These are phyloP conservation scores for Argyrosomus regius DNA, from an alignment of 2,797 vertebrate species.

Conservation along the genomic window DNA sequence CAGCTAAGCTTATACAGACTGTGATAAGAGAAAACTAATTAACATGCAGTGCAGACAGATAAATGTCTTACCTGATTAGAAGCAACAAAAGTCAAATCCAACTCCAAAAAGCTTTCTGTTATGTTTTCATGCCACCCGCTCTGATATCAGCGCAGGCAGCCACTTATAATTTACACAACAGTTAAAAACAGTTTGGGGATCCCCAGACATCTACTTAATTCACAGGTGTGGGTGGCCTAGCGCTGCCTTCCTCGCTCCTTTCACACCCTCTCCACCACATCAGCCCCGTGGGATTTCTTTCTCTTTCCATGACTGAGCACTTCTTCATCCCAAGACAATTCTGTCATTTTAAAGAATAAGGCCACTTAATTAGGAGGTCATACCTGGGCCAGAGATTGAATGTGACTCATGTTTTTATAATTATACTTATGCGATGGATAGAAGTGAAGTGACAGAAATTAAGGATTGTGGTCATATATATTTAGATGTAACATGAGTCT, in stretches of 20 bases:
- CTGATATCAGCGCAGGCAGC: background rate
- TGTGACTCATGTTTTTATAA: slow-evolving; percentile 43
- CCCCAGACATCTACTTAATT: slow-evolving; percentile 38
- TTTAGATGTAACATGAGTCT: background rate
- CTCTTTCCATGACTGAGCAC: slow-evolving; percentile 66
- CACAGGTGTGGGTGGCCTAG: slow-evolving; percentile 37
- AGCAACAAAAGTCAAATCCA: slow-evolving; percentile 28
- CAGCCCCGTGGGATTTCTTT: slow-evolving; percentile 59
- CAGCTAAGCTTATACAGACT: slow-evolving; percentile 14
- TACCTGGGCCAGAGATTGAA: slow-evolving; percentile 26
- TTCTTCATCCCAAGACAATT: slow-evolving; percentile 59
- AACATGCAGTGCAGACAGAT: slow-evolving; percentile 31
- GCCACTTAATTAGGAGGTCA: slow-evolving; percentile 56
- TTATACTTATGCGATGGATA: slow-evolving; percentile 17
- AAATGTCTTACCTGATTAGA: slow-evolving; percentile 35
- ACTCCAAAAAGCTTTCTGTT: slow-evolving; percentile 6
- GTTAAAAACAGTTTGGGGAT: slow-evolving; percentile 23
- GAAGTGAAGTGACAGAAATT: background rate
- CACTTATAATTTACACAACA: slow-evolving; percentile 15
- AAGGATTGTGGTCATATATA: background rate
- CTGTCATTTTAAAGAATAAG: slow-evolving; percentile 38
- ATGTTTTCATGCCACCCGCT: slow-evolving; percentile 1
- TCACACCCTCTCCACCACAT: slow-evolving; percentile 27
- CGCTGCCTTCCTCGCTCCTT: slow-evolving; percentile 20
- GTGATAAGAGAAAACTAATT: slow-evolving; percentile 32